Evolutionary conservation across 2,113 vertebrate genomes (phyloP).

Genomic region (Gulo gulo): DNA sequence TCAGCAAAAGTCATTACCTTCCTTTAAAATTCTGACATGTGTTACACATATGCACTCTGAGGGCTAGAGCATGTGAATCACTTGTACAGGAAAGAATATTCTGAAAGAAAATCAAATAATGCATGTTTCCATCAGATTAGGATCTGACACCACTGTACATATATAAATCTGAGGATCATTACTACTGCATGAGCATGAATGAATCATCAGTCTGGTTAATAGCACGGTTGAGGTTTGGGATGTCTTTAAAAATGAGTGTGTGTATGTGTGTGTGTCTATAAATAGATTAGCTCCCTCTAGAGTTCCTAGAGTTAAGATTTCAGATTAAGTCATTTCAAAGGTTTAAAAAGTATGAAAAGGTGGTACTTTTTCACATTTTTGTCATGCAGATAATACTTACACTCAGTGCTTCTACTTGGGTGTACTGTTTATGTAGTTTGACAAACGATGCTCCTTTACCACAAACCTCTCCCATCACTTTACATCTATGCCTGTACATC

Average conservation of each 20-base stretch:
- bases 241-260: background rate
- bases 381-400: background rate
- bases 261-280: background rate
- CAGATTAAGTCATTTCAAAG: conserved; percentile 47
- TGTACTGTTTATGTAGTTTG: background rate
- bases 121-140: conserved; percentile 26
- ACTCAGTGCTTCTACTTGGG: background rate
- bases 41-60: conserved; percentile 56
- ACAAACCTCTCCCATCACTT: background rate
- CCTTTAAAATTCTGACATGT: conserved; percentile 46
- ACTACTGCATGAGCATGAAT: conserved; percentile 57
- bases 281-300: conserved; percentile 60
- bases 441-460: background rate
- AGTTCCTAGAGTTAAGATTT: conserved; percentile 47
- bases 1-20: conserved; percentile 55
- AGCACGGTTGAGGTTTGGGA: conserved; percentile 53
- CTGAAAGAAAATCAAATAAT: conserved; percentile 35
- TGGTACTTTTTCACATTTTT: background rate
- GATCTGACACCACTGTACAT: conserved; percentile 35
- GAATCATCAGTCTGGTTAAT: conserved; percentile 50
- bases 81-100: conserved; percentile 63
- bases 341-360: conserved; percentile 25
- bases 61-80: conserved; percentile 36
- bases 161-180: conserved; percentile 41
- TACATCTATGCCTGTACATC: background rate